Evolutionary conservation across 2,888 invertebrate species (phyloP), one percentile per base, ranked within the genome.

Genomic region (Athalia rosae): DNA sequence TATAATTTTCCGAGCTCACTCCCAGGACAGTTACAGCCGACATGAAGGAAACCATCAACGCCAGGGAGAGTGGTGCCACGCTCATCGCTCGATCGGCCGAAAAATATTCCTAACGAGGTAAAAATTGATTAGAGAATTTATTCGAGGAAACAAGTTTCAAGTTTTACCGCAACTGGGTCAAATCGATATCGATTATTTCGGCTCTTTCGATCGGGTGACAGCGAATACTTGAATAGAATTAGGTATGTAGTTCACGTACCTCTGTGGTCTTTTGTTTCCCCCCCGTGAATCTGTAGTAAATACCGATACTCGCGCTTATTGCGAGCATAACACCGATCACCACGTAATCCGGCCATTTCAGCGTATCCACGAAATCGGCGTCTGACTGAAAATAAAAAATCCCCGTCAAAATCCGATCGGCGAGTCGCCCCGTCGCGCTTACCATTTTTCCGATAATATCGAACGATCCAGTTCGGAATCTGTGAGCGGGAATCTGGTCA

Each of bases 31-130:
- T 96, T 76, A 98, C 94, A 50, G 97, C 96, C 0, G 97, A 97
- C 95, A 98, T 96, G 88, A 97, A 97, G 59, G 97, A 96, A n/a
- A 97, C 97, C 95, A 97, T 96, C 78, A 98, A 90, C 3, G 97
- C 97, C 81, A 97, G 95, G 4, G 97, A 95, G 0, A 98, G 96
- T 0, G 97, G 96, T 6, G 91, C 88, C 83, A 95, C 92, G 5
- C 95, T 93, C 95, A 97, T 95, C 80, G 94, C 95, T 78, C 94
- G 93, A 86, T 96, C 94, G 0, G 96, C 98, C 77, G 96, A 89
- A 79, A 98, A 92, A 87, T 96, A 98, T 90, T 97, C 97, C 94
- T 95, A 90, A 73, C 90, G 90, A 79, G 76, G 28, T 15, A 13
- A 61, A 15, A 15, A 13, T 61, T 8, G 53, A 9, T 53, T 4